Base-by-base conservation (phyloP, 2,888 invertebrate genomes). In the Sympetrum striolatum region DNA sequence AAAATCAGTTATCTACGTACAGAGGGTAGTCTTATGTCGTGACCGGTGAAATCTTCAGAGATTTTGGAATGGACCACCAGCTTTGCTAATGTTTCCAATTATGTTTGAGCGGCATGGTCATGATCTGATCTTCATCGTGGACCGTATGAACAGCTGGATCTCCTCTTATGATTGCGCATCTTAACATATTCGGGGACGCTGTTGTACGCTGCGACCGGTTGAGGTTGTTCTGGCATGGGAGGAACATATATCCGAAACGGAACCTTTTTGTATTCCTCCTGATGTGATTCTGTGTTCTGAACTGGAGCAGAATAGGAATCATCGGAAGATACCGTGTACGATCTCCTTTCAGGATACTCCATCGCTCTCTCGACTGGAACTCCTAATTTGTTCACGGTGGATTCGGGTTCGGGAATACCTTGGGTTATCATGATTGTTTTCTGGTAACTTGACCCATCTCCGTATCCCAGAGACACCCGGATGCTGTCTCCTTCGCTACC, bases 391-490 rank as follows among this genome's bases (percentile, higher is more conserved):
- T 60, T n/a, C 12, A 91, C 91, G 48, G 81, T 53, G 15, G 92
- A 91, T 15, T 91, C 91, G 12, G 91, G 90, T 12, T 97, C 97
- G 25, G 97, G 97, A 35, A 97, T 95, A 93, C 97, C 97, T 95
- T 97, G 97, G 93, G 97, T 95, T 79, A 97, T 96, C 90, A 97
- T 96, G 91, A 97, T 94, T 12, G 81, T 81, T 25, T 96, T 96
- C 91, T 95, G 94, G 91, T 94, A 93, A 91, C 94, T 94, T 73
- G 31, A 31, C 31, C 94, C 93, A 60, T 93, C 93, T 14, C 93
- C 93, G 18, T 73, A 73, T 25, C 73, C 73, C 31, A 73, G 31
- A 73, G 73, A 73, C 31, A 73, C 73, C 14, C 73, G 25, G 73
- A 73, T 31, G 14, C n/a, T 31, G 25, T 73, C 73, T 22, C 73